phyloP scores from a whole-genome alignment of 2,888 invertebrate genomes.

The Xylophagus ater region DNA sequence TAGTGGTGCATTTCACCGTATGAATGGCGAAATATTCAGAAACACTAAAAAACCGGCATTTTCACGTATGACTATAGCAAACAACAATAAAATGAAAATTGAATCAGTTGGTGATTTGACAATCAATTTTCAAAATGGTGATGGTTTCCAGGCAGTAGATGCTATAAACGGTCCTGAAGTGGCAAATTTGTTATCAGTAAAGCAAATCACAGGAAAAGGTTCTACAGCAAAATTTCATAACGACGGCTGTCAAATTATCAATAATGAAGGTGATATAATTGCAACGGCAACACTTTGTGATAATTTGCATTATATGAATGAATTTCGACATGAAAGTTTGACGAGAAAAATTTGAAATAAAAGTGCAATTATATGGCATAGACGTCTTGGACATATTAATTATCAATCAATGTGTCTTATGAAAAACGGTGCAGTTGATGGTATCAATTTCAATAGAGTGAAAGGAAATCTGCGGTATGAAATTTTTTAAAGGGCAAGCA shows the following conservation, averaged over 20 bases:
- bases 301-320: not conserved
- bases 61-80: too few species aligned
- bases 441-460: not conserved
- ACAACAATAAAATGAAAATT: too few species aligned
- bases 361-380: constrained; percentile 13
- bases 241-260: constrained; percentile 4
- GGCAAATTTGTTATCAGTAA: constrained; percentile 18
- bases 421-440: not conserved
- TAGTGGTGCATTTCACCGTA: too few species aligned
- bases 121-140: too few species aligned
- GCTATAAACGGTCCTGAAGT: constrained; percentile 11
- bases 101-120: too few species aligned
- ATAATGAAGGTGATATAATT: not conserved
- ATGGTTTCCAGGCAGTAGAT: too few species aligned
- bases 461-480: too few species aligned
- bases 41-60: too few species aligned
- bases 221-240: not conserved
- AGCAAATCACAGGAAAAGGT: constrained; percentile 9
- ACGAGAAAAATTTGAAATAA: not conserved
- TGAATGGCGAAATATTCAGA: too few species aligned
- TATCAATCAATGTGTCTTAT: not conserved
- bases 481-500: constrained; percentile 21
- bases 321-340: not conserved
- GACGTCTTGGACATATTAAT: not conserved
- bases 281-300: not conserved